A percentile compares a stretch with the other conserved stretches of the same genome.
phyloP scores from a whole-genome alignment of 92 coral and sea anemone genomes.

The Porites rus region DNA sequence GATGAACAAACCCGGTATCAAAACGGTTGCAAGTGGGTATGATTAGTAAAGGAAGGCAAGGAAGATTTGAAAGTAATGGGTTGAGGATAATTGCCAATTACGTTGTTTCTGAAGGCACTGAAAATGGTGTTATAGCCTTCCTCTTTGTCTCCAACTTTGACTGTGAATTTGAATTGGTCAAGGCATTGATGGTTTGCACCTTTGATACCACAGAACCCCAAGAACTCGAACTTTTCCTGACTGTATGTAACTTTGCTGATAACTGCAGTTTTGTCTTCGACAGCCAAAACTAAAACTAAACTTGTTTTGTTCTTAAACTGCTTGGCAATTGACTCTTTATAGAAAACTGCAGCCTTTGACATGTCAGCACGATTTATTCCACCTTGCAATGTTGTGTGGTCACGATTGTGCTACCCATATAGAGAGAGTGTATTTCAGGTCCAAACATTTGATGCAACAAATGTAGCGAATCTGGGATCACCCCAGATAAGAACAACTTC shows the following conservation, averaged over 20 bases:
- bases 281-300: conserved; percentile 57
- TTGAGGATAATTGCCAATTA: conserved; percentile 34
- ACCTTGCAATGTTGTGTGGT: conserved; percentile 36
- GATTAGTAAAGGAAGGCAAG: conserved; percentile 23
- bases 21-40: conserved; percentile 51
- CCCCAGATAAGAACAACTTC: conserved; percentile 60
- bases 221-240: conserved; percentile 37
- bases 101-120: conserved; percentile 35
- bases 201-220: conserved; percentile 61
- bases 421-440: conserved; percentile 53
- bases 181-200: conserved; percentile 54
- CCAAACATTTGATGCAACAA: conserved; percentile 44
- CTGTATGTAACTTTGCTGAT: conserved; percentile 52
- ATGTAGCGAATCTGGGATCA: conserved; percentile 46
- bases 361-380: conserved; percentile 45
- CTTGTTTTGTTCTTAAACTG: conserved; percentile 21
- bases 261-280: conserved; percentile 62
- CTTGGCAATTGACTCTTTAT: conserved; percentile 24
- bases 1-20: conserved; percentile 22
- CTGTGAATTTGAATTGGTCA: conserved; percentile 35
- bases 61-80: conserved; percentile 27
- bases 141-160: conserved; percentile 53
- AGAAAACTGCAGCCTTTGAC: conserved; percentile 18
- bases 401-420: conserved; percentile 38
- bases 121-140: conserved; percentile 47